Evolutionary conservation across 1,140 invertebrate species (phyloP).

Genomic region (Lordiphosa stackelbergi): DNA sequence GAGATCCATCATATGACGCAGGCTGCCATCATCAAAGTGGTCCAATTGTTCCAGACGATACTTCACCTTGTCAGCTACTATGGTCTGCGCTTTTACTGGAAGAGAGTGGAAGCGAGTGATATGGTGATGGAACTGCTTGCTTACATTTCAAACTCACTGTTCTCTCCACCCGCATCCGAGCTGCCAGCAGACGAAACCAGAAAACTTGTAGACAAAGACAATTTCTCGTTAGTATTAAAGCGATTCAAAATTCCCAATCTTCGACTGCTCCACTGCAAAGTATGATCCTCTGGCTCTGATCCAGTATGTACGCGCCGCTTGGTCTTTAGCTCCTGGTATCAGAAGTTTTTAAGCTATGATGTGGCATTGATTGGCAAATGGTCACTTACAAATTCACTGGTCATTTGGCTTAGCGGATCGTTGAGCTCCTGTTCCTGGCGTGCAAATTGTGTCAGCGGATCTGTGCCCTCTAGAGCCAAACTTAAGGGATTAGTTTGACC

Average conservation of each 20-base stretch:
- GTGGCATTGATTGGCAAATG: background rate
- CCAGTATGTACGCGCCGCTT: slow-evolving; percentile 71
- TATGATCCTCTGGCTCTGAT: slow-evolving; percentile 77
- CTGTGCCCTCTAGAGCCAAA: slow-evolving; percentile 83
- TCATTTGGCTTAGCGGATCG: slow-evolving; percentile 83
- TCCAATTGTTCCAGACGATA: slow-evolving; percentile 95
- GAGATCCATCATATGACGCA: slow-evolving; percentile 92
- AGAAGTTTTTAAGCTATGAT: no score
- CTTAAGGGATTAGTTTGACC: slow-evolving; percentile 80
- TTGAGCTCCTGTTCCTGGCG: slow-evolving; percentile 79
- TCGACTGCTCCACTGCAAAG: slow-evolving; percentile 87
- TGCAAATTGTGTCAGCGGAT: slow-evolving; percentile 85
- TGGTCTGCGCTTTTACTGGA: slow-evolving; percentile 86
- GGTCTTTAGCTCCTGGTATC: slow-evolving; percentile 41
- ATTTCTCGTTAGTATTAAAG: slow-evolving; percentile 94
- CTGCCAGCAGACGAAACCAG: slow-evolving; percentile 74
- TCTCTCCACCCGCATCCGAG: slow-evolving; percentile 48
- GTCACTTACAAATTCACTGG: slow-evolving; percentile 80
- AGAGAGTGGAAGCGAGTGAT: slow-evolving; percentile 2
- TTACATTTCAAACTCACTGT: slow-evolving; percentile 30
- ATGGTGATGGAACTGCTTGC: background rate
- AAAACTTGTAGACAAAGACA: slow-evolving; percentile 93
- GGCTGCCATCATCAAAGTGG: slow-evolving; percentile 93
- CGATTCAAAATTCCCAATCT: slow-evolving; percentile 87
- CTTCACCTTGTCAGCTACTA: slow-evolving; percentile 93